Evolutionary conservation across 1,140 invertebrate species (phyloP).

Genomic region (Anoplolepis gracilipes): DNA sequence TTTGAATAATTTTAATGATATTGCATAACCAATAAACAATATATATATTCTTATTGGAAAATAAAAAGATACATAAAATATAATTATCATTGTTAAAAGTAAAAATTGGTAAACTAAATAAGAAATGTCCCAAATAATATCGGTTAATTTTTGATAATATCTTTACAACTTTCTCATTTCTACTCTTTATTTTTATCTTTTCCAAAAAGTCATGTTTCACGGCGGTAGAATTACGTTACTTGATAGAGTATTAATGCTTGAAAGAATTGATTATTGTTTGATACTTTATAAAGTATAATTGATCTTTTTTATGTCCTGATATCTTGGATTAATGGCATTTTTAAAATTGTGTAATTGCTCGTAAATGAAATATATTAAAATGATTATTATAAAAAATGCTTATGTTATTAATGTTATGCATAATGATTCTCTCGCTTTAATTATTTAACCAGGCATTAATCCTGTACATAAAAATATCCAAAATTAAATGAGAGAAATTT

Average conservation of each 20-base stretch:
- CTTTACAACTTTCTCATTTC: too few species aligned
- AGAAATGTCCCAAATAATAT: not conserved
- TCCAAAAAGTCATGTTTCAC: not conserved
- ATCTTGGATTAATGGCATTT: not conserved
- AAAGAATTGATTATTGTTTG: not conserved
- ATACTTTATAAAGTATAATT: not conserved
- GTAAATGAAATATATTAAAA: not conserved
- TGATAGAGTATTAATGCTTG: not conserved
- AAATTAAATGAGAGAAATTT: conserved; percentile 53
- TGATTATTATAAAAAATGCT: not conserved
- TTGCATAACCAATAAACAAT: not conserved
- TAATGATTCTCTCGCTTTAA: conserved; percentile 36
- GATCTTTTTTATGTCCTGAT: not conserved
- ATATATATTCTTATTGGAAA: not conserved
- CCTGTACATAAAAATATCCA: conserved; percentile 1
- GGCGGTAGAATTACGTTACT: not conserved
- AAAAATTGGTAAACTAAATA: not conserved
- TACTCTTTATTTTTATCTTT: not conserved
- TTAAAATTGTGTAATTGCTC: not conserved
- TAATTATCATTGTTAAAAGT: not conserved
- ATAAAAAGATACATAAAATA: not conserved
- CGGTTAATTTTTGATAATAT: not conserved
- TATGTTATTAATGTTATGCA: not conserved
- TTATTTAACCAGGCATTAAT: conserved; percentile 11
- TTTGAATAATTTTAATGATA: not conserved